Evolutionary conservation across 2,113 vertebrate species (phyloP).

Genomic region (Semicossyphus pulcher): DNA sequence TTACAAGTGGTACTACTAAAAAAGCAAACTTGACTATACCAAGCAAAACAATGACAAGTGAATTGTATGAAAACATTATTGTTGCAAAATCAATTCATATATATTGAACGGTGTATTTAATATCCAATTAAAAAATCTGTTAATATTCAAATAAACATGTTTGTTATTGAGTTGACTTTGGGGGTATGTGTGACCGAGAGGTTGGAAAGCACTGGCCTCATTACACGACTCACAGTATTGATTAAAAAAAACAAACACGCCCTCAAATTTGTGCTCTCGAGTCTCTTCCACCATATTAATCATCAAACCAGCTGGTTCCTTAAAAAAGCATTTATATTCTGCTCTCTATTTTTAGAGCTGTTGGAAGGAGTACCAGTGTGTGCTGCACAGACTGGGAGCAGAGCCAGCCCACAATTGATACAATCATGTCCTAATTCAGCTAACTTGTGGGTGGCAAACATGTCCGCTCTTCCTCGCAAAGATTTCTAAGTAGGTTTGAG

Average conservation of each 20-base stretch:
- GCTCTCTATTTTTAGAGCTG: slow-evolving; percentile 57
- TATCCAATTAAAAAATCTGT: too few relatives aligned
- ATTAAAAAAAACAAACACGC: not conserved
- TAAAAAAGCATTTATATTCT: slow-evolving; percentile 4
- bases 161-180: too few relatives aligned
- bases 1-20: too few relatives aligned
- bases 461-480: slow-evolving; percentile 26
- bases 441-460: slow-evolving; percentile 54
- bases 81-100: too few relatives aligned
- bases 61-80: too few relatives aligned
- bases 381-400: slow-evolving; percentile 48
- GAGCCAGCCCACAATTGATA: slow-evolving; percentile 61
- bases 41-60: too few relatives aligned
- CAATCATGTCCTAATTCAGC: slow-evolving; percentile 60
- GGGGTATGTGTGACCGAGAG: too few relatives aligned
- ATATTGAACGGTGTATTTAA: too few relatives aligned
- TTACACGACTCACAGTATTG: not conserved
- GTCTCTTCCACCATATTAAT: slow-evolving; percentile 5
- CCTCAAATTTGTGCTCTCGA: not conserved
- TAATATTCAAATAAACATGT: too few relatives aligned
- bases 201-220: too few relatives aligned
- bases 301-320: slow-evolving; percentile 10
- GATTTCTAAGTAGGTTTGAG: slow-evolving; percentile 35
- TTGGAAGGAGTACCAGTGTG: slow-evolving; percentile 23
- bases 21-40: too few relatives aligned